Evolutionary conservation across 2,888 invertebrate genomes (phyloP).

Genomic region (Habroteleia sp.): DNA sequence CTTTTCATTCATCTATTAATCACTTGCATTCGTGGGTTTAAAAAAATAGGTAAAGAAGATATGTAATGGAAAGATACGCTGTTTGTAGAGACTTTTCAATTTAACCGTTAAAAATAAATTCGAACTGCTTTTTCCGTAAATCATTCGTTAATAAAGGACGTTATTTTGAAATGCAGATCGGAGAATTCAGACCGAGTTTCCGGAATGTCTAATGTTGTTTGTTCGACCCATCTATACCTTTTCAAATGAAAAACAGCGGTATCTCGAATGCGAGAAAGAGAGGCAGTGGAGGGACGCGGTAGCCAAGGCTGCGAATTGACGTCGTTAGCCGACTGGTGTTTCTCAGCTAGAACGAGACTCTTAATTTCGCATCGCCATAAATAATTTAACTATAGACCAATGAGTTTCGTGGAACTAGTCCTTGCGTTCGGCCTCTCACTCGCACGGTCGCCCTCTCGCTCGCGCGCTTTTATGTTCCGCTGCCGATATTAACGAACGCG

Average conservation of each 20-base stretch:
- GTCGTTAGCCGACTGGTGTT: constrained; percentile 73
- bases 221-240: constrained; percentile 23
- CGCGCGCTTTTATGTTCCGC: constrained; percentile 49
- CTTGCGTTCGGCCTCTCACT: constrained; percentile 36
- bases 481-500: constrained; percentile 44
- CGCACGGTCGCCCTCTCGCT: constrained; percentile 11
- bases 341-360: constrained; percentile 78
- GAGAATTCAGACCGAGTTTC: constrained; percentile 6
- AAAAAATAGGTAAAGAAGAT: too few relatives aligned
- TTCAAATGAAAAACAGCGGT: constrained; percentile 51
- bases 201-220: constrained; percentile 22
- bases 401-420: constrained; percentile 76
- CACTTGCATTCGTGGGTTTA: too few relatives aligned
- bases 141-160: constrained; percentile 3
- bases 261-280: constrained; percentile 9
- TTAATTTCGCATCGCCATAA: constrained; percentile 81
- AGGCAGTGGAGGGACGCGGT: constrained; percentile 44
- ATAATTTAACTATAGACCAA: constrained; percentile 79
- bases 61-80: too few relatives aligned
- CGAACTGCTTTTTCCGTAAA: constrained; percentile 3
- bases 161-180: constrained; percentile 26
- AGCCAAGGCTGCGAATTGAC: constrained; percentile 76
- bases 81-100: not conserved
- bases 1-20: too few relatives aligned
- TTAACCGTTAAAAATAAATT: constrained; percentile 6